Conservation (phyloP, 2,888 invertebrate genomes). For the Labia minor region DNA sequence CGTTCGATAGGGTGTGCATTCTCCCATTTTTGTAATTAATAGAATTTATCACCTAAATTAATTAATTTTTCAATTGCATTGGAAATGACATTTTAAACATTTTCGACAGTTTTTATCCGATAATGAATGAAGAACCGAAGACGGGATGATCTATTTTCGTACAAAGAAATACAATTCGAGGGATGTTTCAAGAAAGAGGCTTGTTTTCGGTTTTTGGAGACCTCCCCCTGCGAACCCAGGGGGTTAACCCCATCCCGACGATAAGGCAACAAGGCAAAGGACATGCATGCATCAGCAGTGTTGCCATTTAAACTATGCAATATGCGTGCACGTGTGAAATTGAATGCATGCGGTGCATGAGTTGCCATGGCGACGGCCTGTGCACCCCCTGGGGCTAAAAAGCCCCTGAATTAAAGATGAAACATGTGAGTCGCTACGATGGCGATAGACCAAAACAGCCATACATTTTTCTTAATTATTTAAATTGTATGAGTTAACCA, state of each 20-base stretch:
- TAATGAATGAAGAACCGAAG: too few species aligned
- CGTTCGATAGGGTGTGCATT: too few species aligned
- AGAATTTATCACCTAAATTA: too few species aligned
- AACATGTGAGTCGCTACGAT: not conserved
- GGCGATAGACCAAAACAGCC: not conserved
- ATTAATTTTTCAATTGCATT: too few species aligned
- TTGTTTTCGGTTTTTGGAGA: not conserved
- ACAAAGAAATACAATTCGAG: too few species aligned
- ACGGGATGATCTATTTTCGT: too few species aligned
- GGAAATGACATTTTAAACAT: too few species aligned
- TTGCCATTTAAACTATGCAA: conserved; percentile 8
- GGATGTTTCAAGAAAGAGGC: not conserved
- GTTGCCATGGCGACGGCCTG: not conserved
- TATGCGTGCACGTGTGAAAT: conserved; percentile 13
- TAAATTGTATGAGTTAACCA: not conserved
- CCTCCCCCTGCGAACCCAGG: not conserved
- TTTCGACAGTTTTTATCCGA: too few species aligned
- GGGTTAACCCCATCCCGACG: not conserved
- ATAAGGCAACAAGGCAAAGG: not conserved
- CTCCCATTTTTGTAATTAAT: too few species aligned
- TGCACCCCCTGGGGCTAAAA: not conserved
- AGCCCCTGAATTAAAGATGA: not conserved
- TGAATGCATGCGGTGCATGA: conserved; percentile 4
- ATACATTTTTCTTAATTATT: conserved; percentile 5
- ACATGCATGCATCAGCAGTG: not conserved